Conservation (phyloP, 2,113 vertebrate species). For the Phylloscopus whistleri region DNA sequence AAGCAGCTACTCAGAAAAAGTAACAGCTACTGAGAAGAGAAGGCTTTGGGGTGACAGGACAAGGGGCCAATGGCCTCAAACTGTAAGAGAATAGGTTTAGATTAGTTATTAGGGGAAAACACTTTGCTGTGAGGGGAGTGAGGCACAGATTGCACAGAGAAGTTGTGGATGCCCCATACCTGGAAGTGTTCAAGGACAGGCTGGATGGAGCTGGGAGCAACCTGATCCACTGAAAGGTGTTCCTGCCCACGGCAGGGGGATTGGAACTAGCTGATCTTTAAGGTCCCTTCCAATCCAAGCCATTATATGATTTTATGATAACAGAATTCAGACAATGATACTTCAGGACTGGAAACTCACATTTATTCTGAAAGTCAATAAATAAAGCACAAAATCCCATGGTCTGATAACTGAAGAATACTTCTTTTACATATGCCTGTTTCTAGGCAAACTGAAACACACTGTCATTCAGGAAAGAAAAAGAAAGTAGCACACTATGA, state of each 20-base stretch:
- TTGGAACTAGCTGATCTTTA: neutral
- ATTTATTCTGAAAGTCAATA: neutral
- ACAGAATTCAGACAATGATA: neutral
- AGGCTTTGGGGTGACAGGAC: neutral
- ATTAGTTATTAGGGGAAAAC: neutral
- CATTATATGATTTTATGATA: neutral
- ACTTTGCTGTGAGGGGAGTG: neutral
- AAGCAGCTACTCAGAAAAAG: neutral
- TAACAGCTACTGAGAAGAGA: neutral
- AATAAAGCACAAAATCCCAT: neutral
- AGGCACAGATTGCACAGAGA: neutral
- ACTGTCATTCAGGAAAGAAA: neutral
- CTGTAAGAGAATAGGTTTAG: neutral
- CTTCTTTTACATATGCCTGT: neutral
- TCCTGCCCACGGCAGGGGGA: neutral
- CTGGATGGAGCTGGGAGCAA: neutral
- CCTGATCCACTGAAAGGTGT: neutral
- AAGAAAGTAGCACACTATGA: neutral
- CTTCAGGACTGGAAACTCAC: neutral
- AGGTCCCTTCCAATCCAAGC: neutral
- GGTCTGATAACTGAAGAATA: neutral
- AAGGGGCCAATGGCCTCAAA: neutral
- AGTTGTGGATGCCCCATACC: neutral
- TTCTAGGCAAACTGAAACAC: neutral
- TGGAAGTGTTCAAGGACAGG: neutral